phyloP scores from a whole-genome alignment of 2,888 invertebrate species.

The Parelbella ahira region DNA sequence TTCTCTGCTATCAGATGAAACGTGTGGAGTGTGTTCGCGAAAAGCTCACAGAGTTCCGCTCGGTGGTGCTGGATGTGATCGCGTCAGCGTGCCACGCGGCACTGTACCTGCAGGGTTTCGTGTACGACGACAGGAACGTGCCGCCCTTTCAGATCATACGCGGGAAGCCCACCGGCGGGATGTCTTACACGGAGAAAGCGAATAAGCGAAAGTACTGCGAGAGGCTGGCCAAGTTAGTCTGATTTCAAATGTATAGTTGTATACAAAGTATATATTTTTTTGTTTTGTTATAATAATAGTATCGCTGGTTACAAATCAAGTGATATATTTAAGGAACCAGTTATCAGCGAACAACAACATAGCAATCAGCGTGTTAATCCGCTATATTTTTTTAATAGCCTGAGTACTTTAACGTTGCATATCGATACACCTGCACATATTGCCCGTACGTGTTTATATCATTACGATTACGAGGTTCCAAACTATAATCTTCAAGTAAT shows the following conservation, averaged over 20 bases:
- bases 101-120: conserved; percentile 87
- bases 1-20: conserved; percentile 64
- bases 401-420: too few relatives aligned
- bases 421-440: too few relatives aligned
- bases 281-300: background rate
- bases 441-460: too few relatives aligned
- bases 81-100: conserved; percentile 87
- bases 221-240: conserved; percentile 76
- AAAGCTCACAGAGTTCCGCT: conserved; percentile 55
- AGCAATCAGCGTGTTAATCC: too few relatives aligned
- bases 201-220: conserved; percentile 90
- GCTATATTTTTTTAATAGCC: too few relatives aligned
- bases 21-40: conserved; percentile 57
- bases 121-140: conserved; percentile 85
- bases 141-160: conserved; percentile 69
- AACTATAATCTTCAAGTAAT: too few relatives aligned
- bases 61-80: conserved; percentile 63
- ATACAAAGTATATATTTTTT: too few relatives aligned
- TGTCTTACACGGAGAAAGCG: conserved; percentile 93
- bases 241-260: too few relatives aligned
- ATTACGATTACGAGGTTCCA: too few relatives aligned
- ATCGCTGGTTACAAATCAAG: too few relatives aligned
- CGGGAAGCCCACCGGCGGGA: conserved; percentile 84
- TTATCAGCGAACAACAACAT: too few relatives aligned
- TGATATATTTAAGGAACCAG: too few relatives aligned